phyloP scores from a whole-genome alignment of 1,140 invertebrate species.

The Scaptodrosophila lebanonensis region DNA sequence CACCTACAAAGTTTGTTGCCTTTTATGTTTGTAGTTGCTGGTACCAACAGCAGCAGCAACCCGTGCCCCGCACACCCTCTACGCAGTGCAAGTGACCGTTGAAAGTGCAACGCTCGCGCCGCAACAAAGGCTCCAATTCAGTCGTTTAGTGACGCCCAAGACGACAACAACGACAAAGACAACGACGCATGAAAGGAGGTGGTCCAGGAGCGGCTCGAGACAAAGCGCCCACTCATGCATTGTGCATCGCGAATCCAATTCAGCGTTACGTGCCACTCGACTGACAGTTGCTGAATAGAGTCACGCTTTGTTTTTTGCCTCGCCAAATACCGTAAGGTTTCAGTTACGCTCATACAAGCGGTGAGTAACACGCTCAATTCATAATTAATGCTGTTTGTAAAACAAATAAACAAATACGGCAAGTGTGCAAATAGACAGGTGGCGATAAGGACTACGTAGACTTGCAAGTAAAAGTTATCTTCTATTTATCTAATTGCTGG shows the following conservation, averaged over 20 bases:
- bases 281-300: too few species aligned
- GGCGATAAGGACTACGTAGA: conserved; percentile 18
- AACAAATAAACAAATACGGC: conserved; percentile 13
- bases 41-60: neutral
- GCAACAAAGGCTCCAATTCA: conserved; percentile 48
- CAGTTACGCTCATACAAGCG: neutral
- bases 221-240: too few species aligned
- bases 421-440: neutral
- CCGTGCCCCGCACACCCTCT: neutral
- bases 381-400: conserved; percentile 28
- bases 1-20: too few species aligned
- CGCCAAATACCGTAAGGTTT: too few species aligned
- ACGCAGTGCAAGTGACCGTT: conserved; percentile 36
- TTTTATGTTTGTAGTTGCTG: conserved; percentile 17
- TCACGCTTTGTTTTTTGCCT: conserved; percentile 28
- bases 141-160: conserved; percentile 48
- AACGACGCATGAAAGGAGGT: too few species aligned
- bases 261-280: too few species aligned
- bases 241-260: too few species aligned
- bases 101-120: conserved; percentile 51
- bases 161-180: too few species aligned
- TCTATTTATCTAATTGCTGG: conserved; percentile 16
- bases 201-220: too few species aligned
- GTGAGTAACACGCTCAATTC: conserved; percentile 32
- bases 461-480: conserved; percentile 4